A percentile compares a stretch with the other conserved stretches of the same genome.
Evolutionary conservation across 2,888 invertebrate species (phyloP).

Genomic region (Eurytoma adleriae): DNA sequence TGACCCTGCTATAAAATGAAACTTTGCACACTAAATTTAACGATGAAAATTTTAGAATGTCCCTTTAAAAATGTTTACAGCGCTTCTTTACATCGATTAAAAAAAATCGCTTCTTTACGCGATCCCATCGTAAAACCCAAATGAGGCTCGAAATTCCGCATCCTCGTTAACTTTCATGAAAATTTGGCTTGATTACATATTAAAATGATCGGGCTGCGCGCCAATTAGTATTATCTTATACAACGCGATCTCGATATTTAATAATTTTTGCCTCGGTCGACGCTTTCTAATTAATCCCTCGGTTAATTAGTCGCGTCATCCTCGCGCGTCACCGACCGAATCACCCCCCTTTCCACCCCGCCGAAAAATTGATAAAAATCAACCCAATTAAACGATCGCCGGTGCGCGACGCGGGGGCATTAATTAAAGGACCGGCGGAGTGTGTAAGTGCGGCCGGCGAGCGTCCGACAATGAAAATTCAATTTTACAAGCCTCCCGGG

Average conservation of each 20-base stretch:
- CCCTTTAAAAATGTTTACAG: background rate
- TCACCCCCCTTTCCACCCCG: background rate
- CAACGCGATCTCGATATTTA: too few species aligned
- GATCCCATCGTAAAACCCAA: background rate
- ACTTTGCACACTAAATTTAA: background rate
- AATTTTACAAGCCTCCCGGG: constrained; percentile 25
- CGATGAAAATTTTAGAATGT: constrained; percentile 2
- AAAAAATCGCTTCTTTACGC: background rate
- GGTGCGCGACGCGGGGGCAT: constrained; percentile 11
- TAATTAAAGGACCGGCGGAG: constrained; percentile 38
- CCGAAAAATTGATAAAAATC: background rate
- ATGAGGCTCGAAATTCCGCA: background rate
- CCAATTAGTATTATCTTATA: too few species aligned
- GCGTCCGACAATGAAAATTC: constrained; percentile 45
- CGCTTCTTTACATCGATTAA: background rate
- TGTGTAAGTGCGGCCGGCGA: background rate
- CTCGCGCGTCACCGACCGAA: background rate
- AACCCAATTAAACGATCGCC: constrained; percentile 34
- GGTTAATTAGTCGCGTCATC: background rate
- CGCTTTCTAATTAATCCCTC: background rate
- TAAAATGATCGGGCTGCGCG: too few species aligned
- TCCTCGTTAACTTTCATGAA: too few species aligned
- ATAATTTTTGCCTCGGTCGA: too few species aligned
- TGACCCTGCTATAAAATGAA: constrained; percentile 10
- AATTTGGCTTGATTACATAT: too few species aligned